Evolutionary conservation across 2,888 invertebrate species (phyloP).

Genomic region (Nomada fabriciana): DNA sequence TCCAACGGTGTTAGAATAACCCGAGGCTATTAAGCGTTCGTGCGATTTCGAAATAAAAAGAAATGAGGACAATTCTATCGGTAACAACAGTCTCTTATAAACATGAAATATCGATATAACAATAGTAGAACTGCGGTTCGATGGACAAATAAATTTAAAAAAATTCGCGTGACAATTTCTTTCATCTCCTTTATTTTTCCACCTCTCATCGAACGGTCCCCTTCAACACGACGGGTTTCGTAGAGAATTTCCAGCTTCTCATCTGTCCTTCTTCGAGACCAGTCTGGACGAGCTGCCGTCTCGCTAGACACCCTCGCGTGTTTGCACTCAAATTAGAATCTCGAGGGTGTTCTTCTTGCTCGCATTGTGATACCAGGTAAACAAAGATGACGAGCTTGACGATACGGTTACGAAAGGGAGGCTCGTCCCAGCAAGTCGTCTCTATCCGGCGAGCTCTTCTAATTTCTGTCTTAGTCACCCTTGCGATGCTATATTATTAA

Average conservation of each 20-base stretch:
- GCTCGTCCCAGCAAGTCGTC: constrained; percentile 39
- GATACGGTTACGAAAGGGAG: constrained; percentile 46
- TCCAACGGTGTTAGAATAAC: too few species aligned
- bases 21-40: too few species aligned
- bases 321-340: constrained; percentile 77
- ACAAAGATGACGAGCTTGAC: constrained; percentile 60
- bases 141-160: background rate
- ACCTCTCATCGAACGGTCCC: constrained; percentile 42
- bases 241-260: constrained; percentile 33
- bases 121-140: background rate
- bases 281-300: constrained; percentile 46
- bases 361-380: constrained; percentile 69
- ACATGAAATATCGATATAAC: too few species aligned
- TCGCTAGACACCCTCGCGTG: constrained; percentile 57
- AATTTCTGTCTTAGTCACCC: constrained; percentile 17
- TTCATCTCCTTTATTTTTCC: constrained; percentile 11
- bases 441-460: constrained; percentile 31
- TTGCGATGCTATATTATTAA: constrained; percentile 40
- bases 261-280: constrained; percentile 45
- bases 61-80: too few species aligned
- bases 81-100: too few species aligned
- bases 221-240: constrained; percentile 49
- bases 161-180: constrained; percentile 11
- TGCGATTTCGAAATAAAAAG: too few species aligned
- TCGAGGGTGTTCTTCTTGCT: constrained; percentile 66